These are phyloP conservation scores for Leptopilina drosophilae DNA, from an alignment of 2,888 invertebrate species.

Conservation along the genomic window DNA sequence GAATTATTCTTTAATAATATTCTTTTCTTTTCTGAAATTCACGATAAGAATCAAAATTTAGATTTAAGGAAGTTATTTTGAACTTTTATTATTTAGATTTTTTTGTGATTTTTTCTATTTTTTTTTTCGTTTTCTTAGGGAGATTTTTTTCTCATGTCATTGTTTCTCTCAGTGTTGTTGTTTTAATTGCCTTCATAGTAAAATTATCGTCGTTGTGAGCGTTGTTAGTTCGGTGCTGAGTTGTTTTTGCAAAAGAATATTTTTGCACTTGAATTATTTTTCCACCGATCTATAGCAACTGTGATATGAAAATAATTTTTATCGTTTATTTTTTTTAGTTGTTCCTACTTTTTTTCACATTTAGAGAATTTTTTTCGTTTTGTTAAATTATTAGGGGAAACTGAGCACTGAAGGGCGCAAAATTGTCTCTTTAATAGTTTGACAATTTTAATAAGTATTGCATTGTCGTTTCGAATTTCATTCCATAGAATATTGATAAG, in stretches of 20 bases:
- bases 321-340: not conserved
- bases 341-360: not conserved
- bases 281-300: constrained; percentile 28
- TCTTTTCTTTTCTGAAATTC: no score
- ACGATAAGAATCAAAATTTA: no score
- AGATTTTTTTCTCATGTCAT: constrained; percentile 45
- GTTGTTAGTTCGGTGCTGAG: constrained; percentile 38
- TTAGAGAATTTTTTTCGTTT: not conserved
- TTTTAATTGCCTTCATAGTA: constrained; percentile 40
- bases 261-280: constrained; percentile 17
- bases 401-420: constrained; percentile 40
- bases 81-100: no score
- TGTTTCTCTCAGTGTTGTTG: not conserved
- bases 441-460: no score
- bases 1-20: no score
- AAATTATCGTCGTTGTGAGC: constrained; percentile 27
- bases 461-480: no score
- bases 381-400: not conserved
- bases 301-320: constrained; percentile 9
- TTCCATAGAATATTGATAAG: no score
- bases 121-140: no score
- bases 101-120: no score
- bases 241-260: constrained; percentile 7
- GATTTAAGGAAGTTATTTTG: no score
- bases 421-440: constrained; percentile 48